A percentile compares a stretch with the other conserved stretches of the same genome.
Conservation (phyloP, 2,113 vertebrate genomes). For the Parus major region DNA sequence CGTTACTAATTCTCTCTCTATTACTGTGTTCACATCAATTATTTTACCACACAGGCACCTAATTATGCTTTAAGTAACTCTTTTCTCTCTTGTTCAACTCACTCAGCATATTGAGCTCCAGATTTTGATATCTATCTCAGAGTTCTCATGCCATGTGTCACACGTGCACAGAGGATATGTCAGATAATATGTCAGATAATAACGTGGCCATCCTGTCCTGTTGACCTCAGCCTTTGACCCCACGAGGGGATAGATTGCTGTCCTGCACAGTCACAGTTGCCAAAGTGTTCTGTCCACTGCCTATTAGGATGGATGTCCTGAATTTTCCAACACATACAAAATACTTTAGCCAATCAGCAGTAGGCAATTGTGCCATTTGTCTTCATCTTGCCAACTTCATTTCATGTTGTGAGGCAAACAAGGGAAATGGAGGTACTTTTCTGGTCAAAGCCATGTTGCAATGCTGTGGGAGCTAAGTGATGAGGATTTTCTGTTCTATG, state of each 20-base stretch:
- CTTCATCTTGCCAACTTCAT: conserved; percentile 74
- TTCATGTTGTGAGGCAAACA: conserved; percentile 8
- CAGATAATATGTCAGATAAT: conserved; percentile 58
- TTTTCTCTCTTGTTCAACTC: background rate
- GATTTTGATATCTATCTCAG: background rate
- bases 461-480: background rate
- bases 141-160: background rate
- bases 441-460: background rate
- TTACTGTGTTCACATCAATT: background rate
- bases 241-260: conserved; percentile 63
- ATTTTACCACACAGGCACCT: background rate
- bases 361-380: conserved; percentile 74
- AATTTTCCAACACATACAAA: conserved; percentile 66
- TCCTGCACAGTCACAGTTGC: conserved; percentile 47
- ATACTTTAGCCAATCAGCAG: conserved; percentile 68
- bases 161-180: conserved; percentile 30
- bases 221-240: conserved; percentile 71
- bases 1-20: background rate
- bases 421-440: background rate
- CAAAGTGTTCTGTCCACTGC: conserved; percentile 61
- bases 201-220: conserved; percentile 46
- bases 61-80: background rate
- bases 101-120: background rate
- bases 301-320: conserved; percentile 74
- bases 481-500: background rate